phyloP scores from a whole-genome alignment of 2,888 invertebrate genomes.

The Campoplex nolae region DNA sequence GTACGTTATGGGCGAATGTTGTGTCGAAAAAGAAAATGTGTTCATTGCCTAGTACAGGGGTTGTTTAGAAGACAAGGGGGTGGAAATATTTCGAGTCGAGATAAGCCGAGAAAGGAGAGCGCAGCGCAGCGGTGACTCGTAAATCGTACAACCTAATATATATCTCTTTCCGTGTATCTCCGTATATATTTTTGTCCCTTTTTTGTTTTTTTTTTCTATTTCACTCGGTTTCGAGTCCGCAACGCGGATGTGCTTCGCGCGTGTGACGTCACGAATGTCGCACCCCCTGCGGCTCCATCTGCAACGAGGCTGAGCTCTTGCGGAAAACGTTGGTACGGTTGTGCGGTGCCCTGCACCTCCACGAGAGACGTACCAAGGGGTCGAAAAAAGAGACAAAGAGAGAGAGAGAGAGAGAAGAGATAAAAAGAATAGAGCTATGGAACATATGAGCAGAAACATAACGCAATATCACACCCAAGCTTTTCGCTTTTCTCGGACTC shows the following conservation, averaged over 20 bases:
- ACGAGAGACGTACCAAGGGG: slow-evolving; percentile 35
- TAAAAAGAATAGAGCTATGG: slow-evolving; percentile 6
- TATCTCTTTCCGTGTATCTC: slow-evolving; percentile 19
- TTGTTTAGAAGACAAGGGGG: neutral
- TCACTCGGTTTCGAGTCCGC: slow-evolving; percentile 25
- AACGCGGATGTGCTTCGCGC: neutral
- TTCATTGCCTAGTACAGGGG: neutral
- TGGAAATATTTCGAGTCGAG: slow-evolving; percentile 41
- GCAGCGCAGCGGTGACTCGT: slow-evolving; percentile 8
- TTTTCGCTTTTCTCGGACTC: slow-evolving; percentile 69
- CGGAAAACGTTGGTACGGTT: slow-evolving; percentile 37
- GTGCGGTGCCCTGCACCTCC: slow-evolving; percentile 19
- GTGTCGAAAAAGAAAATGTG: neutral
- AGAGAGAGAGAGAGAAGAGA: slow-evolving; percentile 41
- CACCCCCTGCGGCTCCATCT: slow-evolving; percentile 57
- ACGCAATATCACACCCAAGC: slow-evolving; percentile 78
- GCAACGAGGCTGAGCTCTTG: slow-evolving; percentile 43
- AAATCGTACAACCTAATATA: slow-evolving; percentile 50
- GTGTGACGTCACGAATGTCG: slow-evolving; percentile 50
- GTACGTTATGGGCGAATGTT: neutral
- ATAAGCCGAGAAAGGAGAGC: slow-evolving; percentile 10
- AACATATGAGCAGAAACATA: slow-evolving; percentile 75
- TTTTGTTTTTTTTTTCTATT: slow-evolving; percentile 23
- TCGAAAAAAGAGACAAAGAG: slow-evolving; percentile 18
- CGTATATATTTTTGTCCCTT: neutral